Evolutionary conservation across 2,113 vertebrate species (phyloP).

Genomic region (Maccullochella peelii): DNA sequence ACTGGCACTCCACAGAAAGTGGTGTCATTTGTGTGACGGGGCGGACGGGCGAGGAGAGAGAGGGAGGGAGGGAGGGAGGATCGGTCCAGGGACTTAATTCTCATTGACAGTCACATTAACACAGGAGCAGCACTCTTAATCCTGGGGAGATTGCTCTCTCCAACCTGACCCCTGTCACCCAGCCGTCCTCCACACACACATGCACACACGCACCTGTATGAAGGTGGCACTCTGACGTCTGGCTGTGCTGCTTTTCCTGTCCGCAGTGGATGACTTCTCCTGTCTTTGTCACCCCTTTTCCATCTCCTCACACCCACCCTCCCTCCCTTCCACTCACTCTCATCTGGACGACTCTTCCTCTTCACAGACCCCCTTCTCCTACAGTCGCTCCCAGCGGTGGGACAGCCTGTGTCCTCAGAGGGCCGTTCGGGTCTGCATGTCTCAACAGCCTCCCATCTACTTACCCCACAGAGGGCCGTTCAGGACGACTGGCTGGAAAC

Average conservation of each 20-base stretch:
- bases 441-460: constrained; percentile 58
- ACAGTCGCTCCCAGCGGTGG: constrained; percentile 41
- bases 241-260: constrained; percentile 19
- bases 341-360: constrained; percentile 15
- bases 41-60: constrained; percentile 35
- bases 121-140: constrained; percentile 82
- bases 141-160: constrained; percentile 81
- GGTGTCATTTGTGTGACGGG: constrained; percentile 73
- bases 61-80: constrained; percentile 42
- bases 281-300: constrained; percentile 58
- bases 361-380: neutral
- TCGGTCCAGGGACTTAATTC: constrained; percentile 80
- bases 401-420: constrained; percentile 51
- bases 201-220: constrained; percentile 47
- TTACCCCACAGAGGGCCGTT: constrained; percentile 63
- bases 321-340: neutral
- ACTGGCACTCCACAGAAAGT: constrained; percentile 67
- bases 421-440: constrained; percentile 54
- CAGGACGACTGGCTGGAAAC: constrained; percentile 65
- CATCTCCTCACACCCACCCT: constrained; percentile 2
- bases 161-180: constrained; percentile 67
- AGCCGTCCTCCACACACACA: constrained; percentile 17
- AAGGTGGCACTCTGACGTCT: constrained; percentile 25
- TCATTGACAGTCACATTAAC: constrained; percentile 86
- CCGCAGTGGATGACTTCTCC: constrained; percentile 49